Base-by-base conservation (phyloP, 92 coral and sea anemone species). In the Palythoa grandiflora region DNA sequence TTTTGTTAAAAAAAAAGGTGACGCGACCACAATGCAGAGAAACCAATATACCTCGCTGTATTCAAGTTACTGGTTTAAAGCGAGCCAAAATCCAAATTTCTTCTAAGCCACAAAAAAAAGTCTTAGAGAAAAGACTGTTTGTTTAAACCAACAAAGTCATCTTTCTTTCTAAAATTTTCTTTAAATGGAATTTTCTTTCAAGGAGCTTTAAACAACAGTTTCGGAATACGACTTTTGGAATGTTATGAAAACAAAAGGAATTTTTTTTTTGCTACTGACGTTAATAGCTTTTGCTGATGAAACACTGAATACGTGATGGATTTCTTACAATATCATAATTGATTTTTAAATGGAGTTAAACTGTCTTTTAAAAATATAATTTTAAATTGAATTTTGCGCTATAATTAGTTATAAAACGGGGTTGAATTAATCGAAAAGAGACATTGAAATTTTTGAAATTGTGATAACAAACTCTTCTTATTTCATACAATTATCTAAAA, bases 1-100 rank as follows among this genome's bases (percentile, higher is more conserved):
- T 75, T 8, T 75, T 75, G 59, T 48, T 50, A 2, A 48, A 75
- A 48, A 75, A 48, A 73, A 48, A 14, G 79, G 35, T 75, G 53
- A 13, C 79, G 8, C 12, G 59, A 75, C 20, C 39, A 75, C 79
- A 75, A 44, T 36, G 78, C 78, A 3, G 19, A 40, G 21, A 74
- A 73, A 16, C 74, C 74, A 39, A 44, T 73, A 40, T 12, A 5
- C 66, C 3, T n/a, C 68, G 9, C 28, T 61, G 16, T 61, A 3
- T 16, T 16, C 17, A 19, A 61, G 70, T 63, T 4, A 17, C 9
- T 63, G 36, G 36, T n/a, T 20, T 9, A 63, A 63, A 63, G 68
- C 17, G 2, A 16, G 68, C 5, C 35, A 16, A 61, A 61, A 63
- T 17, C 20, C 0, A 63, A 16, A 16, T 63, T 21, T 21, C 7